Conservation (phyloP, 2,888 invertebrate genomes). For the Rapana venosa region DNA sequence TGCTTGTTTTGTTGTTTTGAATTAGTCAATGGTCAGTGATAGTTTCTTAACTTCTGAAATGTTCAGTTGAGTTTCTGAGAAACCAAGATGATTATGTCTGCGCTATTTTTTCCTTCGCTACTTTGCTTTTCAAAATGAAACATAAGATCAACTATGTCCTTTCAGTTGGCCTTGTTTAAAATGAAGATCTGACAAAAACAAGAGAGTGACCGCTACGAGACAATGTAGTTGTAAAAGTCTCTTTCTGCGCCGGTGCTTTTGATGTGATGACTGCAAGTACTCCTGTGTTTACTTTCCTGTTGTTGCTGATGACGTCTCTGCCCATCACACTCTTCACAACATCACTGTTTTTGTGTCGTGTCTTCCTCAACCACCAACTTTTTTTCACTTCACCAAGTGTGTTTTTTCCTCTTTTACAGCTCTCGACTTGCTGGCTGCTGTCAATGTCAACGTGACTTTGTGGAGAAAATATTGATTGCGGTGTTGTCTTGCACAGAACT, state of each 20-base stretch:
- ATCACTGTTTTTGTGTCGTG: background rate
- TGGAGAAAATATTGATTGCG: background rate
- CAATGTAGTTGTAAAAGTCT: too few species aligned
- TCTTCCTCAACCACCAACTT: background rate
- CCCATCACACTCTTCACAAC: background rate
- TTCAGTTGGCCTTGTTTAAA: too few species aligned
- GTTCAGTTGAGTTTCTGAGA: too few species aligned
- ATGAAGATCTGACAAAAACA: too few species aligned
- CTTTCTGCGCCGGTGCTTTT: background rate
- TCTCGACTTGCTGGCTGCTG: background rate
- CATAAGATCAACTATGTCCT: too few species aligned
- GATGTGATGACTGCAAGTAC: background rate
- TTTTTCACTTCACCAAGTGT: background rate
- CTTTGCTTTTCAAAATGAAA: too few species aligned
- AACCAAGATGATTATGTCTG: too few species aligned
- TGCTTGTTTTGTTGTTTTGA: too few species aligned
- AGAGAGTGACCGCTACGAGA: too few species aligned
- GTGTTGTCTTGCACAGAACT: background rate
- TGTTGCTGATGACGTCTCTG: background rate
- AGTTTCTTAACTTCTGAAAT: too few species aligned
- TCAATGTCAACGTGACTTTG: slow-evolving; percentile 18
- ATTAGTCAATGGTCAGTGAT: too few species aligned
- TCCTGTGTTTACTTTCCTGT: background rate
- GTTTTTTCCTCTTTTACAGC: background rate
- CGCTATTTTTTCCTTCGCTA: too few species aligned